Percentiles rank a stretch among this genome's conserved stretches.
phyloP scores from a whole-genome alignment of 2,888 invertebrate genomes.

The Molanna angustata region DNA sequence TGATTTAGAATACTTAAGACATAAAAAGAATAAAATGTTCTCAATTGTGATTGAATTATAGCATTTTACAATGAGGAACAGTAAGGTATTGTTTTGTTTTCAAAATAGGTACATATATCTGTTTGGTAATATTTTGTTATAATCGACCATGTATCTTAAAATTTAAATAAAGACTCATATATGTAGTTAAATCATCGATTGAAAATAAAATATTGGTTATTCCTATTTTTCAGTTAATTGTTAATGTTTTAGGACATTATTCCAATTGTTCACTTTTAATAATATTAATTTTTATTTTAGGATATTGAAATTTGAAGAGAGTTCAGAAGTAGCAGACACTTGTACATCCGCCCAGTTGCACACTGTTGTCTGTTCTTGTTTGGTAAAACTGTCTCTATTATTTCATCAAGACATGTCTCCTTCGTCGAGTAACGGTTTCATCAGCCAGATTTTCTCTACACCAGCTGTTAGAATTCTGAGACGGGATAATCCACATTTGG shows the following conservation, averaged over 20 bases:
- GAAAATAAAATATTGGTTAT: too few relatives aligned
- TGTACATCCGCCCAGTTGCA: slow-evolving; percentile 10
- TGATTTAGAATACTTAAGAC: too few relatives aligned
- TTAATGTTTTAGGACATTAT: background rate
- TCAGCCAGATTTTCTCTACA: slow-evolving; percentile 35
- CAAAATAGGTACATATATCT: too few relatives aligned
- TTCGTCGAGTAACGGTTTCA: slow-evolving; percentile 21
- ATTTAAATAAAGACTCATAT: background rate
- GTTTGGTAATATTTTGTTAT: too few relatives aligned
- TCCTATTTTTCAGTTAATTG: background rate
- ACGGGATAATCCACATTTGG: slow-evolving; percentile 27
- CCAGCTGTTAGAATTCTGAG: slow-evolving; percentile 29
- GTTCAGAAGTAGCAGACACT: slow-evolving; percentile 6
- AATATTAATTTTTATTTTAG: slow-evolving; percentile 14
- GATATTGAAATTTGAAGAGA: slow-evolving; percentile 14
- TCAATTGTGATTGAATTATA: too few relatives aligned
- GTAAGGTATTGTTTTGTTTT: too few relatives aligned
- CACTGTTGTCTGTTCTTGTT: slow-evolving; percentile 22
- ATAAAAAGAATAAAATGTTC: too few relatives aligned
- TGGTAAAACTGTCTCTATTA: slow-evolving; percentile 32
- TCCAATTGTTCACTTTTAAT: background rate
- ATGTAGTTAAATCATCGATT: background rate
- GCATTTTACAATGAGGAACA: too few relatives aligned
- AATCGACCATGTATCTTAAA: too few relatives aligned
- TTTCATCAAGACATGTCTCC: slow-evolving; percentile 19